Evolutionary conservation across 2,888 invertebrate species (phyloP).

Genomic region (Drosophila cracens): DNA sequence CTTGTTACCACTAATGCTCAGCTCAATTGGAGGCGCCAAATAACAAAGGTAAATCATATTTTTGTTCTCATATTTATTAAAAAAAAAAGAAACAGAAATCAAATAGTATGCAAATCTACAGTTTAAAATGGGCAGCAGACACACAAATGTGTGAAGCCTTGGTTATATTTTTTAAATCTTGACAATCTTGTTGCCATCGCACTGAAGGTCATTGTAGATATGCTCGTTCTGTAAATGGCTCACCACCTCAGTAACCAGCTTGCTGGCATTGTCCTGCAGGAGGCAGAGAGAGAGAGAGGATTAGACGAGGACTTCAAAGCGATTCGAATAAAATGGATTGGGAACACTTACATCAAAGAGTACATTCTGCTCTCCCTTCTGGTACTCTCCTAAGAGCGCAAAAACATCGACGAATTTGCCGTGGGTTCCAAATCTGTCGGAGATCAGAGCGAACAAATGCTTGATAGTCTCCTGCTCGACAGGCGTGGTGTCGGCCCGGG

Average conservation of each 20-base stretch:
- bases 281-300: not conserved
- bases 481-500: constrained; percentile 67
- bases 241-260: constrained; percentile 77
- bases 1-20: not conserved
- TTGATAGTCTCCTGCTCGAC: constrained; percentile 83
- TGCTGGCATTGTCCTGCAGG: constrained; percentile 79
- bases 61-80: constrained; percentile 25
- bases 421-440: constrained; percentile 80
- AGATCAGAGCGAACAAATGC: constrained; percentile 82
- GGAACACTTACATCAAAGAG: constrained; percentile 81
- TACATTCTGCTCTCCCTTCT: constrained; percentile 76
- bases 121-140: constrained; percentile 11
- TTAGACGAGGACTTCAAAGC: not conserved
- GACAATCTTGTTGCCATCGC: constrained; percentile 72
- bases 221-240: constrained; percentile 76
- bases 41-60: not conserved
- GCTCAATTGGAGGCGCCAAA: not conserved
- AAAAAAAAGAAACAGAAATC: constrained; percentile 10
- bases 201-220: constrained; percentile 67
- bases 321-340: not conserved
- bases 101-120: constrained; percentile 28
- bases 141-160: not conserved
- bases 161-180: constrained; percentile 50
- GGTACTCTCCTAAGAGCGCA: constrained; percentile 82
- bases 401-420: constrained; percentile 83